These are phyloP conservation scores for Meiosimyza platycephala DNA, from an alignment of 2,888 invertebrate genomes.

Conservation along the genomic window DNA sequence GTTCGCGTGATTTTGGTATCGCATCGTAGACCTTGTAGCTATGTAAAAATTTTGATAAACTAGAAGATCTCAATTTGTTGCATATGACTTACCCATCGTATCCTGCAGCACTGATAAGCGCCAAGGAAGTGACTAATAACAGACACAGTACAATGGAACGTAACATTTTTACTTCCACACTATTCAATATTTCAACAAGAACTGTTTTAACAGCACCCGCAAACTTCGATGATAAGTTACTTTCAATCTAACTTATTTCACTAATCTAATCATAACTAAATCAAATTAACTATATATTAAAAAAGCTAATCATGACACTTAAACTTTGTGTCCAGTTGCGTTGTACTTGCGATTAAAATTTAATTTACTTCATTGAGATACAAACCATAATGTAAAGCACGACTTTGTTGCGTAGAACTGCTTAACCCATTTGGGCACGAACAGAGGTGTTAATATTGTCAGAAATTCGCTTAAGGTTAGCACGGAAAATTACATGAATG, in stretches of 20 bases:
- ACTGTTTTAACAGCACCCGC: neutral
- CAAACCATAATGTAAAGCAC: no score
- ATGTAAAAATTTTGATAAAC: neutral
- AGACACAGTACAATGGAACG: conserved; percentile 43
- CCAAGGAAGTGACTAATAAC: conserved; percentile 43
- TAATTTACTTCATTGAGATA: no score
- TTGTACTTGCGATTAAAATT: no score
- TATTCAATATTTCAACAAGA: neutral
- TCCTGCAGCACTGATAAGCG: conserved; percentile 35
- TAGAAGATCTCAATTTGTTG: no score
- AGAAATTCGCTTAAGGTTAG: no score
- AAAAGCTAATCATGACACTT: neutral
- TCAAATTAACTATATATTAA: neutral
- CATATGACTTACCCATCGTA: conserved; percentile 47
- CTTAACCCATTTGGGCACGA: no score
- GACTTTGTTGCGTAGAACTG: no score
- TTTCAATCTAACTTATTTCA: neutral
- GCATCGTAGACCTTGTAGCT: conserved; percentile 28
- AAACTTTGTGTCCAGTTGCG: neutral
- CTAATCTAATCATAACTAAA: neutral
- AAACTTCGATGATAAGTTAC: no score
- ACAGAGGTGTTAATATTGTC: no score
- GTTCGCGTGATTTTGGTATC: conserved; percentile 40
- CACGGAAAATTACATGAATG: no score
- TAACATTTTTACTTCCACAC: conserved; percentile 45